phyloP scores from a whole-genome alignment of 1,140 invertebrate species.

The Teleopsis dalmanni region DNA sequence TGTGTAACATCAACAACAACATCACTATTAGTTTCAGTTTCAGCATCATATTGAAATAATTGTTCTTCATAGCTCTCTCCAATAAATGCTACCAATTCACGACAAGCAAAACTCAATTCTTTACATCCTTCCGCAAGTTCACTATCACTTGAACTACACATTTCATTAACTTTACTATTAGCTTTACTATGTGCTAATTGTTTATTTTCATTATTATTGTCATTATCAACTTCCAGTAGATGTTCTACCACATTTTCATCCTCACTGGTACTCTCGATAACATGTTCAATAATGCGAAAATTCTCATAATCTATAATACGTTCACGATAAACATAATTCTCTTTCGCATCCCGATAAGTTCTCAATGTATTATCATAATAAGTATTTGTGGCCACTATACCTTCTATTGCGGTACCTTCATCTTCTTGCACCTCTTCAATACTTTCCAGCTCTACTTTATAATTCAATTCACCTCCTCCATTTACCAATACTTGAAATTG shows the following conservation, averaged over 20 bases:
- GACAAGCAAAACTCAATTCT: constrained; percentile 17
- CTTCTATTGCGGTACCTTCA: no score
- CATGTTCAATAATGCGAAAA: constrained; percentile 37
- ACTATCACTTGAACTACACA: no score
- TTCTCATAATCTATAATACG: constrained; percentile 40
- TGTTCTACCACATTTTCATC: constrained; percentile 1
- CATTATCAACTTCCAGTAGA: background rate
- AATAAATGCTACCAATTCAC: constrained; percentile 33
- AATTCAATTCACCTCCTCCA: no score
- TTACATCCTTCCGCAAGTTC: no score
- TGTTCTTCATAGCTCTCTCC: constrained; percentile 34
- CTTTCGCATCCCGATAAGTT: constrained; percentile 4
- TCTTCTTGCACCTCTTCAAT: no score
- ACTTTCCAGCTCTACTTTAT: no score
- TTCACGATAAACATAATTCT: constrained; percentile 13
- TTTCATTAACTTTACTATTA: background rate
- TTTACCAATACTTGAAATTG: no score
- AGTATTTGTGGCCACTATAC: no score
- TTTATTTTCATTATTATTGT: background rate
- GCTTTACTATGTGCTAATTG: background rate
- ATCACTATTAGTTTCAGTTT: no score
- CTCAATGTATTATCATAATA: no score
- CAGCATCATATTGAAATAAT: no score
- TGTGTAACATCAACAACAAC: no score
- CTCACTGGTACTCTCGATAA: constrained; percentile 30